Base-by-base conservation (phyloP, 53 echinoderm and acorn worm species). In the Echinarachnius parma region DNA sequence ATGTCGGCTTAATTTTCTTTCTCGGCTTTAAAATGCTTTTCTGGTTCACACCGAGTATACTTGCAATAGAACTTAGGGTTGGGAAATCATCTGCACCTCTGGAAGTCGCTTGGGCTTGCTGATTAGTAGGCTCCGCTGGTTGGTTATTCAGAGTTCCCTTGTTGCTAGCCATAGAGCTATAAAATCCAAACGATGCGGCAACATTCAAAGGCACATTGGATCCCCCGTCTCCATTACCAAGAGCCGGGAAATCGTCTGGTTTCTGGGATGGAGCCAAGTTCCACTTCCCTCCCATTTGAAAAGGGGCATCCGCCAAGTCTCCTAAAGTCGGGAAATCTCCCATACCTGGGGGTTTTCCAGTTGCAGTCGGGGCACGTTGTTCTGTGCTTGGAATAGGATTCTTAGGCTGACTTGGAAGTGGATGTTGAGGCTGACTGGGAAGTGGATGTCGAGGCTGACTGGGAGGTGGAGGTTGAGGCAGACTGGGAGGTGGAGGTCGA, bases 1-100 rank as follows among this genome's bases (percentile, higher is more conserved):
- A 36, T 15, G 48, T 7, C 48, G 46, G 31, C 46, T 44, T 53
- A 20, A 69, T 75, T 4, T 42, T 42, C 15, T 44, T 78, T 26
- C 61, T 74, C 49, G 33, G 47, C 5, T 26, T 52, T 42, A 25
- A 48, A 11, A 31, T 66, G 24, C 36, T 80, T 27, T 59, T 80
- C 23, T 58, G 80, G 26, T 64, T 81, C 4, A 75, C 82, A 18
- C 76, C 87, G 1, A 98, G 78, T 45, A 90, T 81, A 31, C 74
- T 79, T 5, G 98, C 98, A 5, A 98, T 98, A 2, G 98, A 91
- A 46, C 98, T 91, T 42, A 98, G 31, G 8, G 90, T 91, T 2
- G 91, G 91, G 21, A 91, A 91, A 32, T 75, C 74, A 56, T 21
- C 24, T 4, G 32, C 10, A 15, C 34, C 28, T 2, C 2, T 7